Evolutionary conservation across 2,113 vertebrate genomes (phyloP), one percentile per base, ranked within the genome.

Genomic region (Nothoprocta perdicaria): DNA sequence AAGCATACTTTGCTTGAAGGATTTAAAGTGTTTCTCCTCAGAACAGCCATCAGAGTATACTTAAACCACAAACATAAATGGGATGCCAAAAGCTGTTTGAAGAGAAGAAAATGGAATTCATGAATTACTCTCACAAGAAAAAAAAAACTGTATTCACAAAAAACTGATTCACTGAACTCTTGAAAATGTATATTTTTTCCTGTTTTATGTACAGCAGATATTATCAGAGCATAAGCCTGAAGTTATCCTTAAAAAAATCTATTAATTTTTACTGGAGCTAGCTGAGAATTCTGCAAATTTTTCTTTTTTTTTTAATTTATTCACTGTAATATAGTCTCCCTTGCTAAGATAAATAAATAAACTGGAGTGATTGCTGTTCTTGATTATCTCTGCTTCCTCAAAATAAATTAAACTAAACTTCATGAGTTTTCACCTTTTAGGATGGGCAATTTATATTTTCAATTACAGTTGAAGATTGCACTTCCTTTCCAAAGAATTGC

Each of bases 401-500:
- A 84, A 73, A 78, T 35, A 90, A 88, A 90, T 86, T 78, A 86
- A 91, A 80, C 74, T 10, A 90, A 82, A 50, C 7, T 92, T 88
- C 92, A 74, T 85, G 84, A 82, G 66, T 67, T 92, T 81, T 89
- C 46, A 58, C 55, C 31, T 83, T 88, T 80, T 83, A 94, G 73
- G 61, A 83, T 40, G 13, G 60, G 55, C 38, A 85, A 92, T 89
- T 95, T 90, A 55, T 73, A 84, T 82, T 82, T 87, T 60, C 46
- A 90, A 67, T 93, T 93, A 90, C n/a, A 89, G 95, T 92, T 78
- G 93, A 92, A 93, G 84, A 67, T 50, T 74, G 33, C 31, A 85
- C 86, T 94, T 92, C 55, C 50, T 80, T 92, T 82, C 75, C 72
- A 6, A 1, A 52, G 58, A 93, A 80, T 67, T 77, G 48, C 55